phyloP scores from a whole-genome alignment of 2,113 vertebrate species.

The Phoxinus phoxinus region DNA sequence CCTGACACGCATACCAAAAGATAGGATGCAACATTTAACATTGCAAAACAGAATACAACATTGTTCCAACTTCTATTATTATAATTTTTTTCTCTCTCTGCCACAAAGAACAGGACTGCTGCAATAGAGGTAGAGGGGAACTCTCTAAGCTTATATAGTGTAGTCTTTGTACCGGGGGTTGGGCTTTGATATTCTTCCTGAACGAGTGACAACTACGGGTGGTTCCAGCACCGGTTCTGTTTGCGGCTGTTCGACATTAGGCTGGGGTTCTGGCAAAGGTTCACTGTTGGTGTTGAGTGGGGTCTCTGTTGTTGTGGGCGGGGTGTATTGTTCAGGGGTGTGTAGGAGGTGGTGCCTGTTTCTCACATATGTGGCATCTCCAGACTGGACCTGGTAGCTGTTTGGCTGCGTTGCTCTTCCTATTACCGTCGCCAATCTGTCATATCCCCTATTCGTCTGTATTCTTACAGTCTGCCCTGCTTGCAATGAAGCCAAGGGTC shows the following conservation, averaged over 20 bases:
- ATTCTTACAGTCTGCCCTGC: conserved; percentile 33
- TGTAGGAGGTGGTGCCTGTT: neutral
- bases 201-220: neutral
- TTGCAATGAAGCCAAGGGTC: neutral
- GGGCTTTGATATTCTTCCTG: neutral
- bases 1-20: too few species aligned
- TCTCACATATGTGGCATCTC: too few species aligned
- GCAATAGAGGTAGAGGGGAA: too few species aligned
- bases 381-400: conserved; percentile 36
- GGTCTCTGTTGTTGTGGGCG: too few species aligned
- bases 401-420: conserved; percentile 38
- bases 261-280: neutral
- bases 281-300: neutral
- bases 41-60: too few species aligned
- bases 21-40: too few species aligned
- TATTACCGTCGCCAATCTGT: conserved; percentile 29
- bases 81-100: too few species aligned
- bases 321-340: neutral
- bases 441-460: conserved; percentile 21
- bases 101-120: too few species aligned
- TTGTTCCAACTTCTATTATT: too few species aligned
- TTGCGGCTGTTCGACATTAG: neutral
- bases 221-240: too few species aligned
- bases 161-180: too few species aligned
- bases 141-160: too few species aligned